Base-by-base conservation (phyloP, 2,888 invertebrate genomes). In the Anoncus sp. region DNA sequence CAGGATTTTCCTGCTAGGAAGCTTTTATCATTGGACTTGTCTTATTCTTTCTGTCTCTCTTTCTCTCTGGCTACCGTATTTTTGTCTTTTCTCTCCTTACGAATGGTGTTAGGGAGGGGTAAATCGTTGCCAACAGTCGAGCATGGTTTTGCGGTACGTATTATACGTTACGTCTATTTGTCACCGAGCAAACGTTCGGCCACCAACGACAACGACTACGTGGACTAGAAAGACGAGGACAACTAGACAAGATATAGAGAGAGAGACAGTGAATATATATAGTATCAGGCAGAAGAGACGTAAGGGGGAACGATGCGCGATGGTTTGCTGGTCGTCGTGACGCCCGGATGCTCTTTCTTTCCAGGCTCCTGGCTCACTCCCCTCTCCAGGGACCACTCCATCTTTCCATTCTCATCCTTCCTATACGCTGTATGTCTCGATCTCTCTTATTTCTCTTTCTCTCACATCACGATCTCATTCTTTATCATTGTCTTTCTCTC, bases 331-430 rank as follows among this genome's bases (percentile, higher is more conserved):
- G 84, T 77, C 85, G 81, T 82, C 83, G 81, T 81, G 85, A 85
- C 83, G 85, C 82, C 82, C 82, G 83, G 83, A 86, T 85, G 86
- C 82, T 83, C 84, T 84, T 85, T 84, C 83, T 86, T 83, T 82
- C 60, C 65, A 60, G 57, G 63, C 73, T 77, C 76, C 72, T 40
- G 60, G 47, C 77, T 79, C 69, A 60, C 74, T 79, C 74, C 77
- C 80, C 82, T 82, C 86, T 82, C 86, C 31, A 72, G 89, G 86
- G 89, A 85, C 87, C 87, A 86, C 86, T 89, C 88, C 87, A 88
- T 89, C 89, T 89, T 87, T 86, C 83, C 87, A 65, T 79, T 84
- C 82, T 43, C 72, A 20, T 72, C 24, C 63, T 55, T 49, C 40
- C 66, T 55, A 10, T n/a, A 38, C 51, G 40, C 74, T 57, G 18